phyloP scores from a whole-genome alignment of 2,113 vertebrate species.

The Prionailurus viverrinus region DNA sequence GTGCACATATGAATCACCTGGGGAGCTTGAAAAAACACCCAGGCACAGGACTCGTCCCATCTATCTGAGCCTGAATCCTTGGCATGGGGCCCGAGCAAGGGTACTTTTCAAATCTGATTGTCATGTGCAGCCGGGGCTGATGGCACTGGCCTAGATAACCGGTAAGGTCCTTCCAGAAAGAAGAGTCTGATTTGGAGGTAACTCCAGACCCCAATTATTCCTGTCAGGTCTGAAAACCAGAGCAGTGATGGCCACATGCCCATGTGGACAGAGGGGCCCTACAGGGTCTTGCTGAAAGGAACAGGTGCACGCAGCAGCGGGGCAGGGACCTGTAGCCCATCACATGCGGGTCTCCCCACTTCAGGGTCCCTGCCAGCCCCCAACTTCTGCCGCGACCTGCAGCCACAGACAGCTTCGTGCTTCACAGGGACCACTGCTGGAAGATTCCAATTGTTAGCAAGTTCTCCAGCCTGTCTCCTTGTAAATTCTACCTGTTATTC shows the following conservation, averaged over 20 bases:
- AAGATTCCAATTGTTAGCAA: neutral
- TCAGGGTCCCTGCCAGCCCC: neutral
- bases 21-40: neutral
- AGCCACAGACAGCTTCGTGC: neutral
- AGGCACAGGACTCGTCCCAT: fast-evolving
- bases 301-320: neutral
- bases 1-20: neutral
- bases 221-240: neutral
- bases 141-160: fast-evolving
- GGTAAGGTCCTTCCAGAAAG: no score
- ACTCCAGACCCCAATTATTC: neutral
- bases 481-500: neutral
- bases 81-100: neutral
- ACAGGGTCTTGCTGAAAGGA: neutral
- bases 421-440: neutral
- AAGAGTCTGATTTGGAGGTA: neutral
- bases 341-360: neutral
- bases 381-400: neutral
- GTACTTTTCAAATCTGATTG: neutral
- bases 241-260: fast-evolving
- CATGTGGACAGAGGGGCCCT: neutral
- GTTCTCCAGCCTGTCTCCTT: neutral
- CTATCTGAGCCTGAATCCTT: neutral
- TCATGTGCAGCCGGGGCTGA: no score
- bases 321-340: fast-evolving